These are phyloP conservation scores for Vidua macroura DNA, from an alignment of 2,113 vertebrate genomes.

Conservation along the genomic window DNA sequence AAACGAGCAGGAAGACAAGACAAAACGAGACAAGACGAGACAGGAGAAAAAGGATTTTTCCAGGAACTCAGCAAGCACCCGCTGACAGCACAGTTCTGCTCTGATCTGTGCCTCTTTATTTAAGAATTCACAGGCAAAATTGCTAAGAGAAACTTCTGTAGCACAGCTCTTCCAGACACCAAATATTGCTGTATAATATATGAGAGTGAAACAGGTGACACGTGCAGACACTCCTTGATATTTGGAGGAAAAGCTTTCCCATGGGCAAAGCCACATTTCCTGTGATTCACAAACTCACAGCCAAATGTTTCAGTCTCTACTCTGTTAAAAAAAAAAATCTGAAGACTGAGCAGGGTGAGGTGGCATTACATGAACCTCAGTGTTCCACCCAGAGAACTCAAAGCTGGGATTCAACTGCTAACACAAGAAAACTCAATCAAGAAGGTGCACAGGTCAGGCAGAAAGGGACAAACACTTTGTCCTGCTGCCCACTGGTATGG, in stretches of 20 bases:
- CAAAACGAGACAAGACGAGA: neutral
- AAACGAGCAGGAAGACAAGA: neutral
- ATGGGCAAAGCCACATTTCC: neutral
- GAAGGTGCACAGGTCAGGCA: neutral
- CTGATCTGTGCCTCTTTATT: neutral
- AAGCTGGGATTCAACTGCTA: neutral
- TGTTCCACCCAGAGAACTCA: neutral
- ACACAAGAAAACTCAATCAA: neutral
- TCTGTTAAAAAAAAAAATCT: neutral
- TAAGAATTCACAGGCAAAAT: conserved; percentile 15
- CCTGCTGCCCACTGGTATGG: neutral
- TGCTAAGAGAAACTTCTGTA: neutral
- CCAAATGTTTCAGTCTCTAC: neutral
- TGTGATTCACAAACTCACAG: neutral
- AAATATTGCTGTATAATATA: neutral
- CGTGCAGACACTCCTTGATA: neutral
- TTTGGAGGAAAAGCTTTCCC: neutral
- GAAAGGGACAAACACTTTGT: neutral
- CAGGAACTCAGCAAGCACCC: neutral
- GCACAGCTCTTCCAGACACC: neutral
- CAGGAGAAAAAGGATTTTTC: neutral
- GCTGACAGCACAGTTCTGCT: neutral
- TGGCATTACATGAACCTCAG: neutral
- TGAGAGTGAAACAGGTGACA: neutral
- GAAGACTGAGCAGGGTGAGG: neutral